Evolutionary conservation across 1,140 invertebrate genomes (phyloP), one percentile per base, ranked within the genome.

Genomic region (Bombus turneri): DNA sequence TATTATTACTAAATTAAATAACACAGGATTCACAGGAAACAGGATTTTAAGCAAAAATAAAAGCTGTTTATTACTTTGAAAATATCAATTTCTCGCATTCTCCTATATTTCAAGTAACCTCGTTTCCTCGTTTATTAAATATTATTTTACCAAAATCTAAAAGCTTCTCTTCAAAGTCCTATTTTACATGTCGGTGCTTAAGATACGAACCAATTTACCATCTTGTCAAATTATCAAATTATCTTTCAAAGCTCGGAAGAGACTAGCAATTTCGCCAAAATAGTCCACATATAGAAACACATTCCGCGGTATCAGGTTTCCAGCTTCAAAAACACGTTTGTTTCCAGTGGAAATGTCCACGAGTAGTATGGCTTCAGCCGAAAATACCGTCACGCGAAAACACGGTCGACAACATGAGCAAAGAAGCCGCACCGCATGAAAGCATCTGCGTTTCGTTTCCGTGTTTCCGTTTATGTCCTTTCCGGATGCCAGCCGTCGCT

Each of bases 401-500:
- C 47, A 53, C 47, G 47, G 47, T 53, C 18, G 47, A 53, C 47
- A 53, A 53, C 47, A 53, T 31, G 39, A 81, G 57, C 69, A 22
- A 34, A 41, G 13, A 43, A 18, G 25, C 4, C 25, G 43, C 28
- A 2, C 22, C 1, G 37, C 37, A 31, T 25, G 66, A 28, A 71
- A 43, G 39, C 59, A 66, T 18, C 43, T 53, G 37, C 28, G 37
- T 59, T 69, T 57, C 15, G 41, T 15, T 28, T 12, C 12, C 39
- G 68, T 43, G 47, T 62, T 34, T 73, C 31, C 39, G 53, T 75
- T 82, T 82, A 82, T 47, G 39, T 43, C 12, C 25, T 62, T 64
- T 34, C 31, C 22, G 43, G 39, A 74, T 74, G 31, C 39, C 25
- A 13, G 37, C 22, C 4, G 37, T 0, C 18, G 62, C 12, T 31